Evolutionary conservation across 2,797 vertebrate species (phyloP), one percentile per base, ranked within the genome.

Genomic region (Neosilurus hyrtlii): DNA sequence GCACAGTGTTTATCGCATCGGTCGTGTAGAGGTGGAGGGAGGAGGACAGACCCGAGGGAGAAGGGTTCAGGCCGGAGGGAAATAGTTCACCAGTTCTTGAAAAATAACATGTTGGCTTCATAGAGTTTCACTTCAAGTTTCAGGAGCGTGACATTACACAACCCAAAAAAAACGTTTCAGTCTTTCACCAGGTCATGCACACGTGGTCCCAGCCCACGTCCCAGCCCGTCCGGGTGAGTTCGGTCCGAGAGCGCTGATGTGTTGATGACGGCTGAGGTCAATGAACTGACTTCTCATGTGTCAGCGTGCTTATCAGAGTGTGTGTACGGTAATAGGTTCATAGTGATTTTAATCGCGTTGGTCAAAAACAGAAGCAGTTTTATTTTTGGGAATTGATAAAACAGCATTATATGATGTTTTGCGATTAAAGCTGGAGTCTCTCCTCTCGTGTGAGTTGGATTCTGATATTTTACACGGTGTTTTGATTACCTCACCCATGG

Each of bases 1-100:
- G 83, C 65, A 75, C 88, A 74, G 81, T 84, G 67, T 79, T 3
- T 70, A 70, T 49, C 37, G 7, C 30, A 37, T 11, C 2, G 24
- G 63, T 30, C 12, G 65, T 9, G 65, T 37, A 30, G 16, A 70
- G 67, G 49, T n/a, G 37, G 43, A 24, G 22, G 10, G 22, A 14
- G 5, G 43, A 51, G 43, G 68, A 71, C 7, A 72, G 49, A 49
- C 4, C 35, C 4, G 51, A 89, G 71, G 24, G 26, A 61, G 20
- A 20, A 52, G 52, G 15, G 3, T 3, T 74, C 9, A 7, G 54
- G 30, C 1, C 11, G 3, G n/a, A 30, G 24, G 51, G 24, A 30
- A 56, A 10, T 30, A 20, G 9, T 22, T 73, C 2, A 52, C 15
- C 43, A 52, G 37, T 8, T 52, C 49, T 22, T 68, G 35, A 43